These are phyloP conservation scores for Coenobita brevimanus DNA, from an alignment of 1,140 invertebrate species.

Conservation along the genomic window DNA sequence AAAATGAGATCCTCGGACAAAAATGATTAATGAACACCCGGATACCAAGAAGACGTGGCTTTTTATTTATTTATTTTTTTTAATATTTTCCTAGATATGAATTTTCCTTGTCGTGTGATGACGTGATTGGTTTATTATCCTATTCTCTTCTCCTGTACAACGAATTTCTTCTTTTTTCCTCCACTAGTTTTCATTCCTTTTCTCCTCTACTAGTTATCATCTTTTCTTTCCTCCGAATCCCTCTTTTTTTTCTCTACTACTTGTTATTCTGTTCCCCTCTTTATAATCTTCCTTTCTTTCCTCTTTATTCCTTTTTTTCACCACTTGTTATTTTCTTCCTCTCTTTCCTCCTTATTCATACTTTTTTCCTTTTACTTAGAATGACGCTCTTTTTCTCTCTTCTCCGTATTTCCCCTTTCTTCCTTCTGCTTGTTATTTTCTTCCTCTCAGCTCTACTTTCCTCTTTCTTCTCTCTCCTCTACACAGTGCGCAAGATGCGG, in stretches of 20 bases:
- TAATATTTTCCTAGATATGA: no score
- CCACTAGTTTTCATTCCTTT: not conserved
- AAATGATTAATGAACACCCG: no score
- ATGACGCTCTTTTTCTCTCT: no score
- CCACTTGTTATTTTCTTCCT: not conserved
- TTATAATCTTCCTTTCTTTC: not conserved
- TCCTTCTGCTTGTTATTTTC: not conserved
- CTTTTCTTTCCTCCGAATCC: not conserved
- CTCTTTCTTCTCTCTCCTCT: no score
- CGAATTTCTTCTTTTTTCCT: not conserved
- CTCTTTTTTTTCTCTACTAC: not conserved
- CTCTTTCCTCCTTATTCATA: not conserved
- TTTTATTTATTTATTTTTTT: no score
- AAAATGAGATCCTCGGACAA: no score
- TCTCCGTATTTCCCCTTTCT: no score
- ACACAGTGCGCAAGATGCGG: no score
- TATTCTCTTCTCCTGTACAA: not conserved
- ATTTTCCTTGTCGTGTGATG: no score
- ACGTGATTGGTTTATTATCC: no score
- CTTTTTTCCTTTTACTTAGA: not conserved
- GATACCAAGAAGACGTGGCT: no score
- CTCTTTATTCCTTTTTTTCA: not conserved
- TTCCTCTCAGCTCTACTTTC: no score
- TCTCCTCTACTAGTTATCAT: not conserved
- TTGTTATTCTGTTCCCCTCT: not conserved